Conservation (phyloP, 1,140 invertebrate genomes). For the Tetragnatha versicolor region DNA sequence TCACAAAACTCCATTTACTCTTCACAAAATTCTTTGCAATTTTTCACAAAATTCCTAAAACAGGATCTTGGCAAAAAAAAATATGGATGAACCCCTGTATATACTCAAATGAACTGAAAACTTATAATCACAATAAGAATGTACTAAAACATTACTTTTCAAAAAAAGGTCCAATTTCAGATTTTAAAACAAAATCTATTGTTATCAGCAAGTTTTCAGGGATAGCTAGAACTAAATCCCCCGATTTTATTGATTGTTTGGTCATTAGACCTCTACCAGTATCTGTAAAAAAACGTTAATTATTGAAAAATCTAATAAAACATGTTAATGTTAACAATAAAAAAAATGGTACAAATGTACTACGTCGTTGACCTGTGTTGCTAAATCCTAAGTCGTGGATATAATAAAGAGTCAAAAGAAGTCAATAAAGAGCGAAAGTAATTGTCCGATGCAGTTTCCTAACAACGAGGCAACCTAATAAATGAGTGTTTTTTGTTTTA, state of each 20-base stretch:
- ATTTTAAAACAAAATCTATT: conserved; percentile 64
- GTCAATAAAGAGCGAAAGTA: too few relatives aligned
- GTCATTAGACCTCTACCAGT: conserved; percentile 72
- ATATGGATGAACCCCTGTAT: background rate
- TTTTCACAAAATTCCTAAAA: background rate
- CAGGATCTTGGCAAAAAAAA: background rate
- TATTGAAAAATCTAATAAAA: background rate
- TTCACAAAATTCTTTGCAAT: background rate
- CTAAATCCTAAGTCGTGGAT: too few relatives aligned
- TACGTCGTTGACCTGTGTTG: too few relatives aligned
- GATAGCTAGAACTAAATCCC: conserved; percentile 69
- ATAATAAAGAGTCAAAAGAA: too few relatives aligned
- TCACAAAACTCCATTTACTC: background rate
- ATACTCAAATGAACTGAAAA: background rate
- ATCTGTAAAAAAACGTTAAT: conserved; percentile 62
- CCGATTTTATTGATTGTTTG: conserved; percentile 65
- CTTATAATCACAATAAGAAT: background rate
- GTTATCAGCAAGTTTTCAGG: conserved; percentile 71
- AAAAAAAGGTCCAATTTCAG: conserved; percentile 31
- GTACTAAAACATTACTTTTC: conserved; percentile 40
- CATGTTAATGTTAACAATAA: background rate
- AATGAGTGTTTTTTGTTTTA: too few relatives aligned
- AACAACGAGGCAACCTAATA: too few relatives aligned
- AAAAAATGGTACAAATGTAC: too few relatives aligned
- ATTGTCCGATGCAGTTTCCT: too few relatives aligned